Base-by-base conservation (phyloP, 2,888 invertebrate species). In the Augochlorella aurata region DNA sequence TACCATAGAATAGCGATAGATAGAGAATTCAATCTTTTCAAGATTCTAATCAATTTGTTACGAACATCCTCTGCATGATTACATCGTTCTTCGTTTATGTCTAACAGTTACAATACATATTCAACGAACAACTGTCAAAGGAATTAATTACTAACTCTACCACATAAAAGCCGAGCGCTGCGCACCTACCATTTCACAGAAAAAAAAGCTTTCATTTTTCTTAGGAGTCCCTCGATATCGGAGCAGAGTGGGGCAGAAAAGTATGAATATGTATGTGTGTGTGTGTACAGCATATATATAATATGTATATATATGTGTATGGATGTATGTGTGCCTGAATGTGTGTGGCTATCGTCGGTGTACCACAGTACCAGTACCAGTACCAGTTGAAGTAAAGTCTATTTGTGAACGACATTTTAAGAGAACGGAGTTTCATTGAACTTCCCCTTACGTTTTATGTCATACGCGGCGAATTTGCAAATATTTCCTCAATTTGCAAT, bases 331-430 rank as follows among this genome's bases (percentile, higher is more conserved):
- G 29, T 58, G 24, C 7, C 3, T 58, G 24, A 14, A 58, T 58
- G 58, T 58, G 16, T 58, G 58, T 24, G 24, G 16, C 58, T 63
- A 63, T 63, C 63, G 18, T 63, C 61, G 63, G 29, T 63, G 18
- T 63, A 38, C 5, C 38, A 0, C 38, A 38, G 38, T 38, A 38
- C 38, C 38, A 38, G 38, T 38, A 38, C 38, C 38, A 38, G 38
- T 38, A 38, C 38, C 38, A 63, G 38, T 63, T 38, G 63, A 63
- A 38, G 63, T 18, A 38, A 63, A 38, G 14, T 79, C 58, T 58
- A n/a, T 74, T 79, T 74, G 79, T 65, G 81, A 81, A 81, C 79
- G 68, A 69, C 54, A 49, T 74, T 79, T 81, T 38, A 49, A 45
- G 65, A 67, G 47, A 70, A 18, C 69, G 52, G 73, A 79, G 65